Conservation (phyloP, 1,140 invertebrate genomes). For the Zaprionus tsacasi region DNA sequence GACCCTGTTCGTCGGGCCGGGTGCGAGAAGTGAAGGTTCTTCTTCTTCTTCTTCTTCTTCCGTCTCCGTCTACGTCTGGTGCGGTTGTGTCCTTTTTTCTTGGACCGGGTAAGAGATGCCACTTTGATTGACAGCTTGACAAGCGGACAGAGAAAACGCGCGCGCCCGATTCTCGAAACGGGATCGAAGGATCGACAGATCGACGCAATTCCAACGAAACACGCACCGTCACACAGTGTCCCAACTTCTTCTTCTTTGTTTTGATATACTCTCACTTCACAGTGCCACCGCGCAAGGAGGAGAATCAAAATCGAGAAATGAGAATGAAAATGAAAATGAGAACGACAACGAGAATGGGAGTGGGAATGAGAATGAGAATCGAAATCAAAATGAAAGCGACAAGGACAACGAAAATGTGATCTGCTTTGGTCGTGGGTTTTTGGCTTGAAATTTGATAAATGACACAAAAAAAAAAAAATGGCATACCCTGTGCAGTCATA, state of each 20-base stretch:
- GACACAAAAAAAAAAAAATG: constrained; percentile 64
- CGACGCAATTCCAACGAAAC: constrained; percentile 26
- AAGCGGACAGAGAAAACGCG: constrained; percentile 63
- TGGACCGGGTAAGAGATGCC: constrained; percentile 44
- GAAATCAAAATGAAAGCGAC: constrained; percentile 10
- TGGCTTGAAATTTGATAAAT: constrained; percentile 80
- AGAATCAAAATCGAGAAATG: neutral
- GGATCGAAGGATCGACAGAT: constrained; percentile 22
- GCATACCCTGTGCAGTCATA: constrained; percentile 4
- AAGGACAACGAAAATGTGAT: constrained; percentile 52
- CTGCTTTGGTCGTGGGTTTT: constrained; percentile 57
- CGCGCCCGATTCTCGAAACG: constrained; percentile 56
- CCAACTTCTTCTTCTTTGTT: constrained; percentile 66
- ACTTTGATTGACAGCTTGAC: constrained; percentile 72
- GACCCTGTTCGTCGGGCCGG: no score
- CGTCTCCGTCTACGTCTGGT: neutral
- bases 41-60: neutral
- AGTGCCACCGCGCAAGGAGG: constrained; percentile 25
- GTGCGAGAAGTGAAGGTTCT: neutral
- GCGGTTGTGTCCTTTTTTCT: neutral
- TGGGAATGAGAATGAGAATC: neutral
- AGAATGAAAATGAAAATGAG: constrained; percentile 15
- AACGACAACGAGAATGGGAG: neutral
- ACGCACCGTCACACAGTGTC: constrained; percentile 39
- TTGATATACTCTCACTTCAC: constrained; percentile 72